Conservation (phyloP, 2,888 invertebrate species). For the Halictus ligatus region DNA sequence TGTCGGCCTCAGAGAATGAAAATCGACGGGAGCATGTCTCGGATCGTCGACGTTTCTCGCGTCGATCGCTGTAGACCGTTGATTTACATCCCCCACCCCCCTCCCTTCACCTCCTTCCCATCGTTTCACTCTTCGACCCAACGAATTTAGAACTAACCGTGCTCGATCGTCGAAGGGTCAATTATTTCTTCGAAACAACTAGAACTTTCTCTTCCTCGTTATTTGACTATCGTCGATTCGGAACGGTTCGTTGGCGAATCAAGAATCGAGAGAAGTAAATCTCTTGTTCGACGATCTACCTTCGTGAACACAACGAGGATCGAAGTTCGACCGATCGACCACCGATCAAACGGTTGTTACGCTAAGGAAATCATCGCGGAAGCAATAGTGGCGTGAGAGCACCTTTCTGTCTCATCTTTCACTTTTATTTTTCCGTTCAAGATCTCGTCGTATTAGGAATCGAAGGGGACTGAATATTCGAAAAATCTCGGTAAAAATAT, state of each 20-base stretch:
- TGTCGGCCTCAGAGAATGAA: constrained; percentile 60
- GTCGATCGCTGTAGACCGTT: neutral
- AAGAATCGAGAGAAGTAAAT: neutral
- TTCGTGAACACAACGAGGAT: constrained; percentile 6
- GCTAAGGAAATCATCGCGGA: constrained; percentile 68
- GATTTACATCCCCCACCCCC: neutral
- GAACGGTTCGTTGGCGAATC: neutral
- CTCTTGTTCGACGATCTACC: neutral
- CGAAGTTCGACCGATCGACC: constrained; percentile 50
- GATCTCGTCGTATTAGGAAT: constrained; percentile 71
- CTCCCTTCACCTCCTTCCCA: neutral
- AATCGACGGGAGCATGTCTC: constrained; percentile 7
- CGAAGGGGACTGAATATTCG: constrained; percentile 69
- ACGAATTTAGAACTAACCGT: constrained; percentile 70
- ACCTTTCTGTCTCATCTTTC: constrained; percentile 31
- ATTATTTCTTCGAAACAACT: constrained; percentile 36
- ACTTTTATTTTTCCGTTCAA: constrained; percentile 44
- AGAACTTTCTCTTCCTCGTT: constrained; percentile 20
- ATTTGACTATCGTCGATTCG: neutral
- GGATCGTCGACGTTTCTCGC: neutral
- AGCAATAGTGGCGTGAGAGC: constrained; percentile 73
- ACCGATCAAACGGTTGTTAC: constrained; percentile 52
- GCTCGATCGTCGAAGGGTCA: constrained; percentile 63
- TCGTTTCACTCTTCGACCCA: constrained; percentile 64
- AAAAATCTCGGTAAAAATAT: constrained; percentile 81